Evolutionary conservation across 2,888 invertebrate species (phyloP).

Genomic region (Mimumesa dahlbomi): DNA sequence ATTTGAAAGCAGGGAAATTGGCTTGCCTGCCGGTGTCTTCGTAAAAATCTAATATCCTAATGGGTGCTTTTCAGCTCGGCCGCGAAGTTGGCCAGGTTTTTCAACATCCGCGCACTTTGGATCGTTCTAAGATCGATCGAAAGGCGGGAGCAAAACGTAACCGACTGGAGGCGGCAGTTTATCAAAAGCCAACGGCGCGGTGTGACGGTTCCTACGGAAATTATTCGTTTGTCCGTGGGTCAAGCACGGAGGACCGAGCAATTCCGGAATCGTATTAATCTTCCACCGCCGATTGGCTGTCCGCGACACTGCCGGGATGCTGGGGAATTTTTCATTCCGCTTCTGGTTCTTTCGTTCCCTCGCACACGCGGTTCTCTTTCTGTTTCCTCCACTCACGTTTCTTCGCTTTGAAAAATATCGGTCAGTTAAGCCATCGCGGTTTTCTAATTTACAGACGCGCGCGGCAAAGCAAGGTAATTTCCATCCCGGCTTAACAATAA

Average conservation of each 20-base stretch:
- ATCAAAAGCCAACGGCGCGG: slow-evolving; percentile 24
- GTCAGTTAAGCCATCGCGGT: no score
- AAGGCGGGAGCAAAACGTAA: slow-evolving; percentile 6
- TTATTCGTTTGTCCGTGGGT: slow-evolving; percentile 52
- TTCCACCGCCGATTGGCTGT: slow-evolving; percentile 63
- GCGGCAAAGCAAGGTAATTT: no score
- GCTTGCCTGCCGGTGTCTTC: no score
- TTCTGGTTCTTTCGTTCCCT: slow-evolving; percentile 26
- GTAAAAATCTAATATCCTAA: no score
- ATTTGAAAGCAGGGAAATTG: no score
- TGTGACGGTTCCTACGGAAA: slow-evolving; percentile 23
- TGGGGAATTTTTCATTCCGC: slow-evolving; percentile 54
- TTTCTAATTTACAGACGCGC: no score
- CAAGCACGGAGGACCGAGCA: slow-evolving; percentile 46
- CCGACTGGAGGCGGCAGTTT: slow-evolving; percentile 2
- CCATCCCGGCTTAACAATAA: background rate
- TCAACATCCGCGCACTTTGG: no score
- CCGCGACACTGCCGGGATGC: slow-evolving; percentile 58
- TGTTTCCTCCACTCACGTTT: no score
- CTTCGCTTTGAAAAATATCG: background rate
- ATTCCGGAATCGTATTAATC: slow-evolving; percentile 64
- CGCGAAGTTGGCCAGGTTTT: no score
- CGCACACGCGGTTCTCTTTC: slow-evolving; percentile 7
- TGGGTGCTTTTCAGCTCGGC: no score
- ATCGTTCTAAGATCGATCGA: background rate